Conservation (phyloP, 2,113 vertebrate genomes). For the Corvus cornix region DNA sequence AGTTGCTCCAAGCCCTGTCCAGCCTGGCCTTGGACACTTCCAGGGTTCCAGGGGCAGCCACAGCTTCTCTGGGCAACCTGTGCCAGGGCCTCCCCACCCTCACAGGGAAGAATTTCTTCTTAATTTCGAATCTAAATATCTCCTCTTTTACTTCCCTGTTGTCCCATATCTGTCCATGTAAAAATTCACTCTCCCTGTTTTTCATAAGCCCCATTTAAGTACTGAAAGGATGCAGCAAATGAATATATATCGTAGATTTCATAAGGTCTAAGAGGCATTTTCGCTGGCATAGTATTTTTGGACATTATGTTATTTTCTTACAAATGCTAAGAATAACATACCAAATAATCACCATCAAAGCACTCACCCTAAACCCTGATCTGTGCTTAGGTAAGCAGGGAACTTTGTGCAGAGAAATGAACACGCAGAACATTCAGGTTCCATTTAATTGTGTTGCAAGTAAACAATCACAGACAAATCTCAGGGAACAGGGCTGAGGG, state of each 20-base stretch:
- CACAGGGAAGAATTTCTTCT: neutral
- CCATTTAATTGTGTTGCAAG: neutral
- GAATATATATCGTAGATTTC: neutral
- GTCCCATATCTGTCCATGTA: neutral
- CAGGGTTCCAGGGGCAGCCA: neutral
- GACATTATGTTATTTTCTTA: neutral
- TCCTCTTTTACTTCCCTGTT: neutral
- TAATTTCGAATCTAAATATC: neutral
- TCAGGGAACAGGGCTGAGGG: neutral
- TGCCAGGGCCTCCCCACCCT: rapidly evolving
- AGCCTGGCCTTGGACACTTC: neutral
- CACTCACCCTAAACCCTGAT: neutral
- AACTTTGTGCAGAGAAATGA: neutral
- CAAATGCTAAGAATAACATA: rapidly evolving
- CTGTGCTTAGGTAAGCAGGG: neutral
- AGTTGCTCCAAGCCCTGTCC: rapidly evolving
- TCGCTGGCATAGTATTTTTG: neutral
- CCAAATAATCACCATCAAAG: neutral
- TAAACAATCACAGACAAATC: neutral
- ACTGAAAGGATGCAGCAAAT: neutral
- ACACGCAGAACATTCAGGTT: rapidly evolving
- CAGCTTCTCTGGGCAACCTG: neutral
- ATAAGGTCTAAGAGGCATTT: neutral
- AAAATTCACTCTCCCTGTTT: neutral
- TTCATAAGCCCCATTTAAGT: neutral